These are phyloP conservation scores for Melanotaenia nigrans DNA, from an alignment of 2,797 vertebrate species.

Conservation along the genomic window DNA sequence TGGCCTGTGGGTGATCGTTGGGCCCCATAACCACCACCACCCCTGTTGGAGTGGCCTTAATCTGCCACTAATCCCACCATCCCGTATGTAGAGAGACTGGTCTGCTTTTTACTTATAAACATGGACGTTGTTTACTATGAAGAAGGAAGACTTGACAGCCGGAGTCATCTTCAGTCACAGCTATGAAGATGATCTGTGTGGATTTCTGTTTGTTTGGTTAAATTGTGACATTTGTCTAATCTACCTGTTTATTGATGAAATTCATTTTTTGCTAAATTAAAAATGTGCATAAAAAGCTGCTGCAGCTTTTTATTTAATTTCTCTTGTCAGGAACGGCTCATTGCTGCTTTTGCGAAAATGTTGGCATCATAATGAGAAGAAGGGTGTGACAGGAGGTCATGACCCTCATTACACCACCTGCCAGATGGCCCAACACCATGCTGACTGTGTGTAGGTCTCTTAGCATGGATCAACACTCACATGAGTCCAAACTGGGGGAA, in stretches of 20 bases:
- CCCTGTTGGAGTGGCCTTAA: conserved; percentile 63
- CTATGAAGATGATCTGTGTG: accelerated
- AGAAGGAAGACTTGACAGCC: not conserved
- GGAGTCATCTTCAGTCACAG: not conserved
- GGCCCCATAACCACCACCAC: conserved; percentile 28
- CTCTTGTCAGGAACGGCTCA: not conserved
- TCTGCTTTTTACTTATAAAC: conserved; percentile 1
- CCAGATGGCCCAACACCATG: conserved; percentile 63
- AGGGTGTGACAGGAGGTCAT: conserved; percentile 55
- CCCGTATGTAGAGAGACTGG: conserved; percentile 9
- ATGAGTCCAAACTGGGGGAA: conserved; percentile 5
- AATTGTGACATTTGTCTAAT: not conserved
- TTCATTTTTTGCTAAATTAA: not conserved
- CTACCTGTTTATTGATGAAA: not conserved
- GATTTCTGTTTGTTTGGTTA: not conserved
- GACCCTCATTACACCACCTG: conserved; percentile 74
- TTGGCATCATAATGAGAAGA: conserved; percentile 46
- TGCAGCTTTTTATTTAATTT: not conserved
- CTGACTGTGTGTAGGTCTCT: conserved; percentile 26
- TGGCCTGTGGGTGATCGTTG: conserved; percentile 35
- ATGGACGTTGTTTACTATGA: not conserved
- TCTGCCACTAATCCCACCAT: conserved; percentile 73
- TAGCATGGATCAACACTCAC: conserved; percentile 25
- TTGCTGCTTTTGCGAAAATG: conserved; percentile 26
- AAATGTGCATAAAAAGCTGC: not conserved